Evolutionary conservation across 2,888 invertebrate genomes (phyloP).

Genomic region (Diplolepis rosae): DNA sequence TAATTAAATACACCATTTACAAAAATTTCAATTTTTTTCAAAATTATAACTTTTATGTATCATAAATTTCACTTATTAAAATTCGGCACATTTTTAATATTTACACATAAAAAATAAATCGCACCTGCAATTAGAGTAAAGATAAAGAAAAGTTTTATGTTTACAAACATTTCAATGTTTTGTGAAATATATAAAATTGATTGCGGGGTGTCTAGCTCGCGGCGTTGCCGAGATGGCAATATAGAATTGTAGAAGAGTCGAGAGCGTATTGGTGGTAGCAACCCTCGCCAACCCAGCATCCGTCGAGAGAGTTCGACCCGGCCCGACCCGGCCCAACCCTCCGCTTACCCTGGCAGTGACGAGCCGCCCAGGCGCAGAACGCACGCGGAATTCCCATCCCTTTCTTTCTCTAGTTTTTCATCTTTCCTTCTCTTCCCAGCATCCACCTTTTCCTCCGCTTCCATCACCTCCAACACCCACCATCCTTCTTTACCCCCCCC

Average conservation of each 20-base stretch:
- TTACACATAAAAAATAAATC: no score
- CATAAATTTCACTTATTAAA: no score
- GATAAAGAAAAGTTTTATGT: neutral
- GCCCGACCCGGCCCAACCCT: constrained; percentile 58
- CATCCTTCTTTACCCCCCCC: no score
- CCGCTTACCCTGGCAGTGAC: constrained; percentile 46
- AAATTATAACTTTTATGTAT: no score
- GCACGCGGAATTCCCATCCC: constrained; percentile 57
- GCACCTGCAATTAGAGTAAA: no score
- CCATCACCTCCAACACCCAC: constrained; percentile 34
- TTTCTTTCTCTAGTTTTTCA: constrained; percentile 26
- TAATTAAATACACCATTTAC: no score
- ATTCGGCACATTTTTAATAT: no score
- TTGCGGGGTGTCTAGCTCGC: neutral
- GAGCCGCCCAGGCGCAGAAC: constrained; percentile 56
- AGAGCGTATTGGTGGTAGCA: neutral
- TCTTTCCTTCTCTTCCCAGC: constrained; percentile 1
- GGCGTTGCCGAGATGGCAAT: neutral
- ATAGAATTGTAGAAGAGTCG: neutral
- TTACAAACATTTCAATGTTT: constrained; percentile 16
- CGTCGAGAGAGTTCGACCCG: constrained; percentile 45
- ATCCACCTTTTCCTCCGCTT: constrained; percentile 10
- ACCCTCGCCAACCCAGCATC: constrained; percentile 5
- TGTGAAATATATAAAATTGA: constrained; percentile 4
- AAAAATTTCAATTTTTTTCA: no score